Evolutionary conservation across 2,888 invertebrate genomes (phyloP).

Genomic region (Pollenia labialis): DNA sequence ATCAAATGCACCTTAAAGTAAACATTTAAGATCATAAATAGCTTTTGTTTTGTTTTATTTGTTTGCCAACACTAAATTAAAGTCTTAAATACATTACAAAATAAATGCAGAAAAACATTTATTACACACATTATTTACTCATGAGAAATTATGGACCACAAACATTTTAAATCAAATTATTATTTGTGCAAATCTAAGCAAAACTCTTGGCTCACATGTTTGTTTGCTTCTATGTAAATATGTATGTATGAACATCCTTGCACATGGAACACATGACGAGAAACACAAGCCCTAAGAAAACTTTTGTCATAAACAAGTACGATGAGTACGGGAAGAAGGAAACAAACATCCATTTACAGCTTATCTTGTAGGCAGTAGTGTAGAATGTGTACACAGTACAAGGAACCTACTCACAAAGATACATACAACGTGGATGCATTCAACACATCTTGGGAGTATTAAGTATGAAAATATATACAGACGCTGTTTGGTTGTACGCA

Average conservation of each 20-base stretch:
- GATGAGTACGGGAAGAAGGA: background rate
- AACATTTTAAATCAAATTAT: conserved; percentile 71
- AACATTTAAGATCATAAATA: conserved; percentile 12
- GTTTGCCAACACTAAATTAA: conserved; percentile 31
- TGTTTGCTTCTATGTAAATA: conserved; percentile 1
- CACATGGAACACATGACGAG: background rate
- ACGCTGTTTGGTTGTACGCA: conserved; percentile 23
- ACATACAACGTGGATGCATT: conserved; percentile 57
- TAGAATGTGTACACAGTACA: background rate
- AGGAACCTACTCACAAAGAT: background rate
- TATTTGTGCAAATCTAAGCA: conserved; percentile 61
- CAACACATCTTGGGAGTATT: conserved; percentile 51
- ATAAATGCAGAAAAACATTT: conserved; percentile 34
- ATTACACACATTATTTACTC: conserved; percentile 66
- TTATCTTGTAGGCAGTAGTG: conserved; percentile 44
- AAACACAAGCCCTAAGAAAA: conserved; percentile 48
- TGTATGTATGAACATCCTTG: background rate
- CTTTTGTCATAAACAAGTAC: conserved; percentile 9
- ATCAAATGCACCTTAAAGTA: conserved; percentile 11
- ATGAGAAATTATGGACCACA: conserved; percentile 70
- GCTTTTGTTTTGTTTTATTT: conserved; percentile 17
- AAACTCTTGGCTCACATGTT: conserved; percentile 16
- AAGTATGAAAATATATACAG: conserved; percentile 25
- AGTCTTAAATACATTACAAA: conserved; percentile 5
- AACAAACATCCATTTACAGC: conserved; percentile 11